Evolutionary conservation across 1,140 invertebrate species (phyloP), one percentile per base, ranked within the genome.

Genomic region (Drosophila malerkotliana): DNA sequence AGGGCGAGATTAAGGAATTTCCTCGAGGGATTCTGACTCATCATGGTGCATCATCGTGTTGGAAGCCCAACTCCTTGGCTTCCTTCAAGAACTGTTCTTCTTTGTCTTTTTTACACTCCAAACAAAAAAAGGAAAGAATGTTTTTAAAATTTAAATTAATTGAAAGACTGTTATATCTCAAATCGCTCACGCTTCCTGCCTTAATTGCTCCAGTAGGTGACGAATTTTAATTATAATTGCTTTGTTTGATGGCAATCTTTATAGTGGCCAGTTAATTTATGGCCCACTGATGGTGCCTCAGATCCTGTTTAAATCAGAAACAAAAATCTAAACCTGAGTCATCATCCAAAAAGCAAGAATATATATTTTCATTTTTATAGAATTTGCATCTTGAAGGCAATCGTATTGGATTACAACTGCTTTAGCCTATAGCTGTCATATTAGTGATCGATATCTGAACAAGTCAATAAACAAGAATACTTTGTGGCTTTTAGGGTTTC

Each of bases 161-260:
- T 32, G 21, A n/a, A 26, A 57, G 6, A 28, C 26, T 28, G 26
- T 6, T 28, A 28, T 28, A 28, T 28, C 26, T 69, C 32, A 71
- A 48, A 47, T 57, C 18, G 2, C 24, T 30, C 24, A 18, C 28
- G 15, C 15, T 39, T 28, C 21, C 26, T 34, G 58, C 30, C 15
- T 15, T 54, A 47, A 66, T 45, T 66, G 52, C 32, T 10, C 34
- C n/a, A 18, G 52, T 24, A 71, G 67, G 67, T 69, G 67, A 18
- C 10, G 21, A 57, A 68, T 57, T 69, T 69, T 57, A 57, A 69
- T 69, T 57, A 69, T 71, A 71, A 71, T 57, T 69, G 64, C 21
- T 48, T 69, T 39, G 18, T 71, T 69, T 49, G 67, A 71, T 71
- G 28, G 32, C 52, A 39, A 71, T 71, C 67, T 71, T 69, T 41